Evolutionary conservation across 2,888 invertebrate species (phyloP).

Genomic region (Drosophila lutescens): DNA sequence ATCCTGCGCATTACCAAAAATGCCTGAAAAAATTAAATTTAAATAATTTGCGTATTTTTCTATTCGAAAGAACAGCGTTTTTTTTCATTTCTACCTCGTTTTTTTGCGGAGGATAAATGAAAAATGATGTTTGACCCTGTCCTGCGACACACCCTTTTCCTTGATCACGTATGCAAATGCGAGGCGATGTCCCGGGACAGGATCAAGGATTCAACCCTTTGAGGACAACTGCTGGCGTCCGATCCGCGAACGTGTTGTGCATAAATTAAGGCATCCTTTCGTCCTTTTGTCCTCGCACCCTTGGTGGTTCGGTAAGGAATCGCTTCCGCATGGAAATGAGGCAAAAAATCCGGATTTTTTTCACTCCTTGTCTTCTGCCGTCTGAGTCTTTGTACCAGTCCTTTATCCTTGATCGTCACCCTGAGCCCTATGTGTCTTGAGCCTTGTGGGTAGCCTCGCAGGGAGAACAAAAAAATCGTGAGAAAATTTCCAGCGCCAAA

Average conservation of each 20-base stretch:
- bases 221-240: conserved; percentile 50
- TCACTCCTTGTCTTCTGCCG: conserved; percentile 50
- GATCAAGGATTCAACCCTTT: conserved; percentile 68
- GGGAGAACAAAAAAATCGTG: conserved; percentile 65
- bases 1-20: conserved; percentile 36
- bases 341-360: conserved; percentile 82
- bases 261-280: conserved; percentile 71
- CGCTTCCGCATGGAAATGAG: conserved; percentile 81
- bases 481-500: conserved; percentile 73
- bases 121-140: conserved; percentile 73
- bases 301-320: conserved; percentile 59
- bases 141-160: conserved; percentile 61
- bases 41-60: conserved; percentile 71
- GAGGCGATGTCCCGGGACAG: conserved; percentile 60
- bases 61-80: conserved; percentile 62
- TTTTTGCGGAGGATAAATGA: conserved; percentile 53
- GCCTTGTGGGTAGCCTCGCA: conserved; percentile 65
- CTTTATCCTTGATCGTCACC: conserved; percentile 74
- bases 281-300: conserved; percentile 62
- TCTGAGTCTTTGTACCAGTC: conserved; percentile 45
- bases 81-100: conserved; percentile 18
- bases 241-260: conserved; percentile 78
- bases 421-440: conserved; percentile 44
- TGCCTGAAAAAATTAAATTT: conserved; percentile 34
- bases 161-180: conserved; percentile 80